Base-by-base conservation (phyloP, 2,797 vertebrate species). In the Nasua narica region DNA sequence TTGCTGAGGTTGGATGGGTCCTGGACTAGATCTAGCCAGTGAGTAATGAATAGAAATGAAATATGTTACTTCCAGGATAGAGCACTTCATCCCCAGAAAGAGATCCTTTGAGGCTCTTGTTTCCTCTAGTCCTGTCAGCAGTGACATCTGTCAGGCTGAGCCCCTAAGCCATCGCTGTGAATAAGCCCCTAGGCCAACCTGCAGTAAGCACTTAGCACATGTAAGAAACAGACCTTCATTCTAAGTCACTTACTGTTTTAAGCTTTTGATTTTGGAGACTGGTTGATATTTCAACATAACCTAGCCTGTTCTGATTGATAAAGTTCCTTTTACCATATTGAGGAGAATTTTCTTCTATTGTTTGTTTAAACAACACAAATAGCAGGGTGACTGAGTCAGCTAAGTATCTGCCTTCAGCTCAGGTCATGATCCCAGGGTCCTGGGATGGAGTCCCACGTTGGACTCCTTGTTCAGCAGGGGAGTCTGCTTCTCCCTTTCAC, bases 331-430 rank as follows among this genome's bases (percentile, higher is more conserved):
- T 65, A 89, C 81, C 5, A 19, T 16, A 40, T 35, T 40, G 40
- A 94, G 52, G 18, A n/a, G 40, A 92, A 60, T 54, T 92, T 23
- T n/a, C 35, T 50, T 83, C 69, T 90, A 13, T 69, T 89, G 37
- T 87, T 62, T 50, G 25, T 60, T 60, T 43, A n/a, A 65, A 88
- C 56, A 58, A 74, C 7, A 43, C 5, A 32, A 90, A 67, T 12
- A n/a, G 52, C 14, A 14, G 6, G 29, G 60, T 62, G 15, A 32
- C 60, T 65, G 13, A 2, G 29, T 62, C 3, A 27, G 60, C 32
- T 62, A 62, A 62, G 29, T 5, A 3, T 32, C 29, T 62, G 60
- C 15, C 29, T 62, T 62, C 14, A 15, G 60, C 13, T 32, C 29
- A 32, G 29, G 60, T 65, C 60, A n/a, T n/a, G 29, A 65, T 65